Percentiles rank a stretch among this genome's conserved stretches.
Evolutionary conservation across 2,113 vertebrate species (phyloP).

Genomic region (Hemiprocne comata): DNA sequence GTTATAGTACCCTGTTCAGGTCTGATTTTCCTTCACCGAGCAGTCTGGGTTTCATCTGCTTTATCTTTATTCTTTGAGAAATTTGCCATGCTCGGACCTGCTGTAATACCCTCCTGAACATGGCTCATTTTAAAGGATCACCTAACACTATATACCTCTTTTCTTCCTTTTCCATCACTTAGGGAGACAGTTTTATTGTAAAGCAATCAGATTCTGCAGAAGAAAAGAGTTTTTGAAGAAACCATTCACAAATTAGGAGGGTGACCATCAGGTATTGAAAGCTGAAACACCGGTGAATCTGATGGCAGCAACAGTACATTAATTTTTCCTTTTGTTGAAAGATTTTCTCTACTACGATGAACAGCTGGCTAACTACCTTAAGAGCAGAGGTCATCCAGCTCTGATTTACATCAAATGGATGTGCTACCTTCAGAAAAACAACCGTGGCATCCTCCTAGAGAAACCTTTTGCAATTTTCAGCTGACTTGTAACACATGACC

Average conservation of each 20-base stretch:
- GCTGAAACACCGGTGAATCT: conserved; percentile 1
- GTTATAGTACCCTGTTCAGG: background rate
- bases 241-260: background rate
- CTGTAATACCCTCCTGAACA: background rate
- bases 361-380: background rate
- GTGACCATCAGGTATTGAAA: background rate
- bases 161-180: background rate
- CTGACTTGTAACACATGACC: background rate
- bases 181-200: background rate
- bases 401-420: background rate
- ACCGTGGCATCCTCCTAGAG: background rate
- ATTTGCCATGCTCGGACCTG: background rate
- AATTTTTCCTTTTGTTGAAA: background rate
- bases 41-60: background rate
- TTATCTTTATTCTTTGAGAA: background rate
- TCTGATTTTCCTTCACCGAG: background rate
- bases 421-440: background rate
- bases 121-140: background rate
- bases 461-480: background rate
- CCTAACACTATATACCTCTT: background rate
- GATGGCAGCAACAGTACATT: background rate
- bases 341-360: accelerated
- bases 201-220: background rate
- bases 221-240: background rate
- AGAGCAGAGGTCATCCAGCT: background rate